Evolutionary conservation across 1,140 invertebrate genomes (phyloP).

Genomic region (Anastrepha obliqua): DNA sequence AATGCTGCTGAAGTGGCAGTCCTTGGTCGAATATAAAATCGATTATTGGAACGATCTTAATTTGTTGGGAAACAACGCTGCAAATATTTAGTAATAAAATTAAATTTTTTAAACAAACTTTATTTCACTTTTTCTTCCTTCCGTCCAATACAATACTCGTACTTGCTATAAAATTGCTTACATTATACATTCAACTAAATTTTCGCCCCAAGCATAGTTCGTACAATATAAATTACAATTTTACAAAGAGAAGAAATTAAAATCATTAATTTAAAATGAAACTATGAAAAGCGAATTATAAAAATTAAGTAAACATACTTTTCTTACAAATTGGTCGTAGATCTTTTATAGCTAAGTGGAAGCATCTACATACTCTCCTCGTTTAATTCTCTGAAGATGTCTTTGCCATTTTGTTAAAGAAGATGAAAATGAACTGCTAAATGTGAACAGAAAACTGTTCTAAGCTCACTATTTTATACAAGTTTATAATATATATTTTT

Average conservation of each 20-base stretch:
- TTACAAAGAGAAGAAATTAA: background rate
- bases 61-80: too few relatives aligned
- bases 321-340: background rate
- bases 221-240: constrained; percentile 49
- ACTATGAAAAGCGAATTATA: constrained; percentile 18
- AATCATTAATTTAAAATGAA: constrained; percentile 13
- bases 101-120: constrained; percentile 12
- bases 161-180: constrained; percentile 38
- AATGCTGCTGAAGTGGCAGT: too few relatives aligned
- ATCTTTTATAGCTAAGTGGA: background rate
- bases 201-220: background rate
- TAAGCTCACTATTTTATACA: background rate
- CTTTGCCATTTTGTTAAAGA: background rate
- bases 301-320: background rate
- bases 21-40: too few relatives aligned
- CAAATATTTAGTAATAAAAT: background rate
- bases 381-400: background rate
- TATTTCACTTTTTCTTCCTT: constrained; percentile 23
- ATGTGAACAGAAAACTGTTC: background rate
- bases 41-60: too few relatives aligned
- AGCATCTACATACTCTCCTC: background rate
- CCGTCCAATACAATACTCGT: constrained; percentile 10
- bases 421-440: background rate
- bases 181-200: constrained; percentile 28
- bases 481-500: background rate